Evolutionary conservation across 1,140 invertebrate species (phyloP).

Genomic region (Ctenoplectra terminalis): DNA sequence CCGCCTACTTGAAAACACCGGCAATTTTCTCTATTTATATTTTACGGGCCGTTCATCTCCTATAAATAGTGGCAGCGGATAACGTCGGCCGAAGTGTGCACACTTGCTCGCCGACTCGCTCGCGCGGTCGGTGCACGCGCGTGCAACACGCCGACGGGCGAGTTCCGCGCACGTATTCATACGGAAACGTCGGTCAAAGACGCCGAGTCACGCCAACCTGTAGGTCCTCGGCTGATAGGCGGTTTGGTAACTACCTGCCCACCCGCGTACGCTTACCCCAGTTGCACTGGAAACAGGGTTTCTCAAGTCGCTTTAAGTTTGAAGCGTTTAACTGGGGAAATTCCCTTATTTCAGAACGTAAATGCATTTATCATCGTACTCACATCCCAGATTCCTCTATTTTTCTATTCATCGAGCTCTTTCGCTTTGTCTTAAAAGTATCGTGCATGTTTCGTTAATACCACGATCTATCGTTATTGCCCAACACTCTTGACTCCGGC

Average conservation of each 20-base stretch:
- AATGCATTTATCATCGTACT: too few relatives aligned
- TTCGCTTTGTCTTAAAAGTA: too few relatives aligned
- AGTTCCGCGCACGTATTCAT: conserved; percentile 51
- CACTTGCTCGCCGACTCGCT: background rate
- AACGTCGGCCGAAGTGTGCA: conserved; percentile 35
- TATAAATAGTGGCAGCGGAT: conserved; percentile 63
- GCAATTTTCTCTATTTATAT: conserved; percentile 68
- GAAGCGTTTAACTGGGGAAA: background rate
- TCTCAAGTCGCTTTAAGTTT: conserved; percentile 7
- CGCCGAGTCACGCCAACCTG: conserved; percentile 71
- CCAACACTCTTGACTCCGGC: too few relatives aligned
- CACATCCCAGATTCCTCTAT: too few relatives aligned
- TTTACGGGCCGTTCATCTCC: conserved; percentile 55
- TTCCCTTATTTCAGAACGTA: too few relatives aligned
- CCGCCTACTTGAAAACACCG: conserved; percentile 6
- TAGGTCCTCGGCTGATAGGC: conserved; percentile 65
- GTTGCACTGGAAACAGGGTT: background rate
- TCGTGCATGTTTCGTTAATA: too few relatives aligned
- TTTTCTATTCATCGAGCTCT: too few relatives aligned
- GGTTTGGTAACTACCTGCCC: conserved; percentile 59
- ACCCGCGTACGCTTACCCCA: conserved; percentile 16
- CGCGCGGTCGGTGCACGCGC: conserved; percentile 18
- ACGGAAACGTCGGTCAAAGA: conserved; percentile 60
- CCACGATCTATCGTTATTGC: too few relatives aligned
- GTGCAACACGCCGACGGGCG: background rate